Evolutionary conservation across 2,797 vertebrate genomes (phyloP).

Genomic region (Aeoliscus strigatus): DNA sequence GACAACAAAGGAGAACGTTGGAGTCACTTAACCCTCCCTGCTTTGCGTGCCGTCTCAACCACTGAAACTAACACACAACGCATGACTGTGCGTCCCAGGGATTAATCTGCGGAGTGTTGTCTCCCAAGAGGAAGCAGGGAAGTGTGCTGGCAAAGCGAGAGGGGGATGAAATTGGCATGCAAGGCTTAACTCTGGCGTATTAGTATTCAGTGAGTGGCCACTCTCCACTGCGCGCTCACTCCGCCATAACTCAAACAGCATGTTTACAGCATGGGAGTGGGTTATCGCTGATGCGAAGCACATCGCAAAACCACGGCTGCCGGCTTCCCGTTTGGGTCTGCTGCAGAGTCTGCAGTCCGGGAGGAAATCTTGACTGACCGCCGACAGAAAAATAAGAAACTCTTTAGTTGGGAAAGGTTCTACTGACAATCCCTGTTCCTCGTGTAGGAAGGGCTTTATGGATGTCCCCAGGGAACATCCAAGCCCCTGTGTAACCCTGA

Average conservation of each 20-base stretch:
- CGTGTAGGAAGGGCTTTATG: no score
- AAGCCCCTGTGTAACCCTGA: no score
- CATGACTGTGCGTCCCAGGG: constrained; percentile 13
- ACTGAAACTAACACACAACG: constrained; percentile 26
- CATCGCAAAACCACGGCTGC: constrained; percentile 14
- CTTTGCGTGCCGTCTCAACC: constrained; percentile 23
- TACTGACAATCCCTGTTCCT: no score
- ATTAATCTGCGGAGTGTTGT: constrained; percentile 42
- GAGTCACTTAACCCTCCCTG: constrained; percentile 23
- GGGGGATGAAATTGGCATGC: constrained; percentile 62
- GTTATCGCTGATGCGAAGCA: constrained; percentile 37
- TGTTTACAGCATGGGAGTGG: constrained; percentile 50
- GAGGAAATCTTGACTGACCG: no score
- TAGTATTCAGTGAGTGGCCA: constrained; percentile 64
- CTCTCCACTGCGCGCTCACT: constrained; percentile 43
- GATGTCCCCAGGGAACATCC: no score
- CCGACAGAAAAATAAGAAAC: no score
- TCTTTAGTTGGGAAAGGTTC: no score
- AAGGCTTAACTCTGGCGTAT: constrained; percentile 46
- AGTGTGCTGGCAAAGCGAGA: constrained; percentile 34
- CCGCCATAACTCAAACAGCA: constrained; percentile 53
- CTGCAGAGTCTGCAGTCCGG: constrained; percentile 13
- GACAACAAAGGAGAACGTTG: constrained; percentile 34
- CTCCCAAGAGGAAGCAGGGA: constrained; percentile 13
- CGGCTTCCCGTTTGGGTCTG: constrained; percentile 25